These are phyloP conservation scores for Tarsius wallacei DNA, from an alignment of 2,797 vertebrate species.

Conservation along the genomic window DNA sequence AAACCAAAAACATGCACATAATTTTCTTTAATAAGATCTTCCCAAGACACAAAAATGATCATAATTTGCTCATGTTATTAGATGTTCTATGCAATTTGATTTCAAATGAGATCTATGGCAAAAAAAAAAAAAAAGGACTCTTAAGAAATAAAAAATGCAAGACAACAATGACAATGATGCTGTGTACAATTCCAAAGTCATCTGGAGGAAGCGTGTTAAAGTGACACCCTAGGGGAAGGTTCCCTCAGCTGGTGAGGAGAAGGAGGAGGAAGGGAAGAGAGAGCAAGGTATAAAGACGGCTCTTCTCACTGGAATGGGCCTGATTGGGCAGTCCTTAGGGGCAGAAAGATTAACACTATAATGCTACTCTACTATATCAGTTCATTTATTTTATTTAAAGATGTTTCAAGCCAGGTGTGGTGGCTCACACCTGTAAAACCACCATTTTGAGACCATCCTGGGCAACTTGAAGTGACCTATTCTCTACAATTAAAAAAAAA, in stretches of 20 bases:
- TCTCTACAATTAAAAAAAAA: too few species aligned
- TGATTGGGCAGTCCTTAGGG: not conserved
- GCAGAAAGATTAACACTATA: not conserved
- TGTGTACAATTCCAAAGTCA: constrained; percentile 10
- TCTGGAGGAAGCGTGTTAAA: not conserved
- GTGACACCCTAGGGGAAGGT: not conserved
- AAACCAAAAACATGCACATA: not conserved
- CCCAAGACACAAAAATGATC: not conserved
- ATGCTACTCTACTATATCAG: not conserved
- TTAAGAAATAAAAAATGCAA: constrained; percentile 53
- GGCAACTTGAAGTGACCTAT: too few species aligned
- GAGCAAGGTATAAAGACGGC: not conserved
- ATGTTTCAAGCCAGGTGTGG: too few species aligned
- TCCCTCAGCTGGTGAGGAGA: not conserved
- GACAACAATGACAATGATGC: not conserved
- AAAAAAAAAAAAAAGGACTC: not conserved
- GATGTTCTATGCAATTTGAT: constrained; percentile 33
- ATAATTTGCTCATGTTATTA: constrained; percentile 3
- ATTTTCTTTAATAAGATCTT: constrained; percentile 46
- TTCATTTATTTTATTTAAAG: not conserved
- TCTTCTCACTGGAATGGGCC: not conserved
- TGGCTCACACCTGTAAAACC: too few species aligned
- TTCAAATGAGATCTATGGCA: constrained; percentile 13
- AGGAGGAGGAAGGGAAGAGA: not conserved
- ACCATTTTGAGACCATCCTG: too few species aligned